phyloP scores from a whole-genome alignment of 2,888 invertebrate genomes.

The Diaprepes abbreviatus region DNA sequence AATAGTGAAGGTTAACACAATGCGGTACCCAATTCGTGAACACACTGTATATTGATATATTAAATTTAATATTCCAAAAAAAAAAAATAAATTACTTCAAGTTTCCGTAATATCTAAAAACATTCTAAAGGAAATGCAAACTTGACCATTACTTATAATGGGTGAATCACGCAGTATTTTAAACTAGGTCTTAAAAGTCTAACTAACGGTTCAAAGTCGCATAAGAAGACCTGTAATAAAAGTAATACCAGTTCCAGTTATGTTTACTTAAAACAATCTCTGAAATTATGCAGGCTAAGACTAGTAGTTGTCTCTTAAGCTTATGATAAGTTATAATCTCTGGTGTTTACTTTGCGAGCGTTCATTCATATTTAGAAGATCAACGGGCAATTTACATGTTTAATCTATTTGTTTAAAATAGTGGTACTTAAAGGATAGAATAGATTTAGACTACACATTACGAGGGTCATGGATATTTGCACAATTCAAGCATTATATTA shows the following conservation, averaged over 20 bases:
- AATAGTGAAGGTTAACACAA: no score
- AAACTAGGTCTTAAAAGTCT: slow-evolving; percentile 4
- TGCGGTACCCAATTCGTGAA: no score
- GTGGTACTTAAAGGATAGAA: background rate
- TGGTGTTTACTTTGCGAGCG: background rate
- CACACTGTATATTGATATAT: no score
- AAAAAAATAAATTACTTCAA: no score
- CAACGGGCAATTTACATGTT: background rate
- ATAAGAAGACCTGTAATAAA: slow-evolving; percentile 11
- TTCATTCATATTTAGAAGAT: background rate
- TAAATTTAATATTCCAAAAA: no score
- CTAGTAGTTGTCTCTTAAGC: background rate
- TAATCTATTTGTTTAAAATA: slow-evolving; percentile 2
- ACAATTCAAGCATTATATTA: no score
- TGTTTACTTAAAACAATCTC: slow-evolving; percentile 23
- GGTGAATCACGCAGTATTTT: background rate
- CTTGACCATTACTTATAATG: background rate
- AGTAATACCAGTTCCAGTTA: slow-evolving; percentile 28
- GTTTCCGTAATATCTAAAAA: no score
- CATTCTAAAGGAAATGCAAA: background rate
- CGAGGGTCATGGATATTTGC: no score
- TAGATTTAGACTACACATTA: no score
- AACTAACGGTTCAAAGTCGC: background rate
- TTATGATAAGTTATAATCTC: background rate
- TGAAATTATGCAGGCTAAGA: slow-evolving; percentile 20